A percentile compares a stretch with the other conserved stretches of the same genome.
Conservation (phyloP, 2,888 invertebrate genomes). For the Lepeophtheirus nordmannii region DNA sequence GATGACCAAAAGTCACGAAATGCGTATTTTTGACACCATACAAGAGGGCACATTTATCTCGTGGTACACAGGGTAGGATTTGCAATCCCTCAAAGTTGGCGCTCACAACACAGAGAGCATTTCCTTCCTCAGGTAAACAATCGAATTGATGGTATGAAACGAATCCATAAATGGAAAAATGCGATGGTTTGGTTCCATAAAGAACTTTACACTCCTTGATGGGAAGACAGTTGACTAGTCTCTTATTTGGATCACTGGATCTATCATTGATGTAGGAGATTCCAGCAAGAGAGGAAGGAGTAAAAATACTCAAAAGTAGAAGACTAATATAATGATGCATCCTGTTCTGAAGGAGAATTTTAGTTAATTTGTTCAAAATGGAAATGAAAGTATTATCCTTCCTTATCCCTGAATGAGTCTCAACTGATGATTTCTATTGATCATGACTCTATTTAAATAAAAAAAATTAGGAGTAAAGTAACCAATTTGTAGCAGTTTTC, state of each 20-base stretch:
- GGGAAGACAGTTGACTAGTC: not conserved
- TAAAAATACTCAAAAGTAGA: not conserved
- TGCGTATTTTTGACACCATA: not conserved
- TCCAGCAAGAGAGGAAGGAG: not conserved
- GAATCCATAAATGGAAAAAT: not conserved
- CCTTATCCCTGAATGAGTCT: no score
- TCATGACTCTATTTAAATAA: no score
- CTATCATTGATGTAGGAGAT: not conserved
- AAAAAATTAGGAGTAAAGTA: no score
- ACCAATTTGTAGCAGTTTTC: no score
- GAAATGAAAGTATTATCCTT: no score
- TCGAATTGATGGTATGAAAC: not conserved
- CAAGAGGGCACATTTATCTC: not conserved
- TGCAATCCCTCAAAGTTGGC: not conserved
- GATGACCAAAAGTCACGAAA: not conserved
- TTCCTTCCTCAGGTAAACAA: not conserved
- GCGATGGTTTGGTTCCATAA: not conserved
- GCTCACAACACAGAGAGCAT: not conserved
- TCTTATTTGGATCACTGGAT: not conserved
- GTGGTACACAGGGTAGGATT: not conserved
- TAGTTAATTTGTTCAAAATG: no score
- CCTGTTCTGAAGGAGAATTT: no score
- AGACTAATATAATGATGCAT: no score
- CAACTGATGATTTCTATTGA: no score
- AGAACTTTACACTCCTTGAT: not conserved